These are phyloP conservation scores for Amaurobius ferox DNA, from an alignment of 2,888 invertebrate genomes.

Conservation along the genomic window DNA sequence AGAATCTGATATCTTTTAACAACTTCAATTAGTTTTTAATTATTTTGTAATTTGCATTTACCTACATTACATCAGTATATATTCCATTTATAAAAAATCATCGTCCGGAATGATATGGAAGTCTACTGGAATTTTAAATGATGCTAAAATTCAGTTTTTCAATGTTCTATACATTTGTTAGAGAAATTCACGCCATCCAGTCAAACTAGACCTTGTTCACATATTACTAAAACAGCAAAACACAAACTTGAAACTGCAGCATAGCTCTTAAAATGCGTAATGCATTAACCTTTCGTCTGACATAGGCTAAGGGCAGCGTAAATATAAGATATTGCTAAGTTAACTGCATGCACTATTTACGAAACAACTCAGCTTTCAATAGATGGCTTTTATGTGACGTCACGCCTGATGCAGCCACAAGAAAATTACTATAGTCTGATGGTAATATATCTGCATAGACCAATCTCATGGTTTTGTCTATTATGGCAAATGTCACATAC, in stretches of 20 bases:
- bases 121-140: not conserved
- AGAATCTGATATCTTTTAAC: no score
- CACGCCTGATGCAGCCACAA: no score
- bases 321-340: slow-evolving; percentile 68
- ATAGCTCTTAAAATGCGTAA: slow-evolving; percentile 17
- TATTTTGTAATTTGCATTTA: not conserved
- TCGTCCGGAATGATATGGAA: not conserved
- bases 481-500: no score
- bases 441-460: no score
- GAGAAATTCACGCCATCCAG: not conserved
- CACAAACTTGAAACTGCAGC: not conserved
- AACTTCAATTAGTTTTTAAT: no score
- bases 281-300: slow-evolving; percentile 18
- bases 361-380: slow-evolving; percentile 42
- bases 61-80: not conserved
- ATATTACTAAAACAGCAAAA: not conserved
- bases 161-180: not conserved
- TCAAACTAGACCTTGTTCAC: not conserved
- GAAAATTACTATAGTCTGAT: no score
- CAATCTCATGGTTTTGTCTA: no score
- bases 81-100: not conserved
- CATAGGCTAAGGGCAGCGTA: slow-evolving; percentile 50
- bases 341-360: slow-evolving; percentile 58
- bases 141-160: slow-evolving; percentile 7
- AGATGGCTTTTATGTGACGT: no score